phyloP scores from a whole-genome alignment of 2,888 invertebrate genomes.

The Ophion slaviceki region DNA sequence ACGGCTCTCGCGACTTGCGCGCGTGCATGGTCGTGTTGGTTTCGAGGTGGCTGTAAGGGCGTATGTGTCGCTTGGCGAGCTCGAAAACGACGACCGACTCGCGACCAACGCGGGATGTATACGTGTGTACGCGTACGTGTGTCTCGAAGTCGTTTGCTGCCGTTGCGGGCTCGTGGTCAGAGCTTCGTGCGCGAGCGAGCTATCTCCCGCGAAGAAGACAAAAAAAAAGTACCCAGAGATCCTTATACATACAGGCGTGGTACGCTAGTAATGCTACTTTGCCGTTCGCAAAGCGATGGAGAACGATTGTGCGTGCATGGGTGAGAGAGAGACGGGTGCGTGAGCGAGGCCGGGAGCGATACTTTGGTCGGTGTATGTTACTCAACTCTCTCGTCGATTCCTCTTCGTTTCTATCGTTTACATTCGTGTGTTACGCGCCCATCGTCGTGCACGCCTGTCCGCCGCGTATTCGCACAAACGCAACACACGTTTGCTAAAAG shows the following conservation, averaged over 20 bases:
- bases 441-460: conserved; percentile 4
- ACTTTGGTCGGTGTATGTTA: conserved; percentile 46
- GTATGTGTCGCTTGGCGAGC: conserved; percentile 6
- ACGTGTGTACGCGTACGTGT: not conserved
- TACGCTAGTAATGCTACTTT: conserved; percentile 32
- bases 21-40: conserved; percentile 7
- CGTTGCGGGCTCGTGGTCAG: conserved; percentile 18
- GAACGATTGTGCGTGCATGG: not conserved
- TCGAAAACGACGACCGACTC: not conserved
- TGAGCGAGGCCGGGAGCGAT: conserved; percentile 36
- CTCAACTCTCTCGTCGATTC: conserved; percentile 58
- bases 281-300: conserved; percentile 6
- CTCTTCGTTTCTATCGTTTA: conserved; percentile 41
- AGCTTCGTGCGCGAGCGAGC: conserved; percentile 17
- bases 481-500: not conserved
- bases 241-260: conserved; percentile 10
- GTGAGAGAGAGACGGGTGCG: conserved; percentile 21
- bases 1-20: conserved; percentile 40
- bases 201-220: conserved; percentile 28
- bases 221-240: conserved; percentile 15
- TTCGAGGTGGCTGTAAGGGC: conserved; percentile 21
- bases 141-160: conserved; percentile 31
- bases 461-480: not conserved
- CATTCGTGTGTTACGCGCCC: conserved; percentile 30
- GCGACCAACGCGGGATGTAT: not conserved